Percentiles rank a stretch among this genome's conserved stretches.
These are phyloP conservation scores for Cebidichthys violaceus DNA, from an alignment of 2,113 vertebrate species.

Conservation along the genomic window DNA sequence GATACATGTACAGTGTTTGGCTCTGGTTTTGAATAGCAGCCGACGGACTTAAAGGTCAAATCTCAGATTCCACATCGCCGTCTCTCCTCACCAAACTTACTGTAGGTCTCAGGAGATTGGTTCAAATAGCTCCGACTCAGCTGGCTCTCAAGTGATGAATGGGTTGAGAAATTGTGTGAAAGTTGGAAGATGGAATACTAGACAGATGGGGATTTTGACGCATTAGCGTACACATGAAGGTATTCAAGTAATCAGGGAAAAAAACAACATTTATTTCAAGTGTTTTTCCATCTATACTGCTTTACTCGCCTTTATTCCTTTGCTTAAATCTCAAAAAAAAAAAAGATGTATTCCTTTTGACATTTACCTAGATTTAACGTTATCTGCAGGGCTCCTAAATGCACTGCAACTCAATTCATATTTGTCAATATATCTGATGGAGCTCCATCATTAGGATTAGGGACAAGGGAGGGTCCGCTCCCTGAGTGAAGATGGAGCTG, in stretches of 20 bases:
- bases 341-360: constrained; percentile 30
- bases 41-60: constrained; percentile 58
- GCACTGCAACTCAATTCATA: constrained; percentile 43
- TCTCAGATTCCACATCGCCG: constrained; percentile 23
- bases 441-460: constrained; percentile 56
- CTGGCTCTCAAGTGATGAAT: constrained; percentile 57
- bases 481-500: constrained; percentile 53
- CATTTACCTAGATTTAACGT: constrained; percentile 22
- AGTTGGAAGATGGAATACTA: constrained; percentile 53
- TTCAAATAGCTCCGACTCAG: constrained; percentile 52
- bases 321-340: background rate
- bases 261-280: background rate
- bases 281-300: background rate
- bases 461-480: constrained; percentile 38
- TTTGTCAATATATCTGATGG: constrained; percentile 62
- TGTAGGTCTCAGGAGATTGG: constrained; percentile 24
- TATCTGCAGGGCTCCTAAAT: constrained; percentile 18
- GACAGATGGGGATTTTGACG: constrained; percentile 54
- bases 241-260: constrained; percentile 3
- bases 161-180: constrained; percentile 55
- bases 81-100: constrained; percentile 22
- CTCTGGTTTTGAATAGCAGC: constrained; percentile 16
- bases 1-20: constrained; percentile 15
- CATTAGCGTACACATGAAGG: constrained; percentile 15
- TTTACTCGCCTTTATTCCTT: background rate